phyloP scores from a whole-genome alignment of 2,888 invertebrate species.

The Dynastes tityus region DNA sequence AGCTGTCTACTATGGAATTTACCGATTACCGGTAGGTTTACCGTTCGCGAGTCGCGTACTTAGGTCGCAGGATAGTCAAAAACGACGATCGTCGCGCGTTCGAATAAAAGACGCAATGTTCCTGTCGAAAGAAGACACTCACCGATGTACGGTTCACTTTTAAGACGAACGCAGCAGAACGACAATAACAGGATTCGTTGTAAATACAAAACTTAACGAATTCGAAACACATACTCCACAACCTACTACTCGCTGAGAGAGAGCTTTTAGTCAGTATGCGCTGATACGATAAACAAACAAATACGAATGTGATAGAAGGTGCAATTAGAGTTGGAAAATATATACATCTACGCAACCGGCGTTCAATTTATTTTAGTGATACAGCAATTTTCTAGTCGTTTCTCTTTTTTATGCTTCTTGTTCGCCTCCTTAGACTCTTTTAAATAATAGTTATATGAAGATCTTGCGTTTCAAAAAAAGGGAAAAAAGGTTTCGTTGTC shows the following conservation, averaged over 20 bases:
- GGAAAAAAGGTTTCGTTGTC: slow-evolving; percentile 13
- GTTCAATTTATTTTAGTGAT: slow-evolving; percentile 47
- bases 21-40: slow-evolving; percentile 33
- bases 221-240: slow-evolving; percentile 30
- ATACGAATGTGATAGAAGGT: slow-evolving; percentile 47
- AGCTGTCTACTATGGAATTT: slow-evolving; percentile 34
- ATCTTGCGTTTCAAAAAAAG: slow-evolving; percentile 9
- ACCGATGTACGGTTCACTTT: slow-evolving; percentile 35
- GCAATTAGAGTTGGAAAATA: slow-evolving; percentile 45
- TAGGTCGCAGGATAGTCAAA: slow-evolving; percentile 6
- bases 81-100: slow-evolving; percentile 10
- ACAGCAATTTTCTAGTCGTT: slow-evolving; percentile 45
- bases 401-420: slow-evolving; percentile 23
- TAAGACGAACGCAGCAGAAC: slow-evolving; percentile 34
- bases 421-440: slow-evolving; percentile 17
- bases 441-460: slow-evolving; percentile 23
- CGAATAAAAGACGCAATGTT: slow-evolving; percentile 35
- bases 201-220: slow-evolving; percentile 42
- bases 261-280: slow-evolving; percentile 45
- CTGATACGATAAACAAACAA: slow-evolving; percentile 46
- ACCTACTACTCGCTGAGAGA: slow-evolving; percentile 22
- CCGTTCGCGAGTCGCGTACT: slow-evolving; percentile 28
- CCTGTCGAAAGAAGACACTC: slow-evolving; percentile 18
- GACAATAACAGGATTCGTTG: slow-evolving; percentile 42
- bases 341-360: slow-evolving; percentile 32